phyloP scores from a whole-genome alignment of 2,888 invertebrate genomes.

The Autographa pulchrina region DNA sequence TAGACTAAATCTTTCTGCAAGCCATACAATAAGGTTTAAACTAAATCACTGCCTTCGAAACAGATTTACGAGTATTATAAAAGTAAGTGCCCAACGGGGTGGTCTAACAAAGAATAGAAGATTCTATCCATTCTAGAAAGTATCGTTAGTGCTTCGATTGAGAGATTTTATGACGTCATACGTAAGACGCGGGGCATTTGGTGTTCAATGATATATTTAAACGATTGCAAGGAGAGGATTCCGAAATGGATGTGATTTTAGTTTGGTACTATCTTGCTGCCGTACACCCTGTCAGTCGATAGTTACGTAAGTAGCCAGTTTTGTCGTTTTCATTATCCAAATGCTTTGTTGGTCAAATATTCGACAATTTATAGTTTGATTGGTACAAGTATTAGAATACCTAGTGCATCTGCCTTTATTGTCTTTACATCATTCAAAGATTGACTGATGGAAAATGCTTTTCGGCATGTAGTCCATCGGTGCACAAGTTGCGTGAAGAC shows the following conservation, averaged over 20 bases:
- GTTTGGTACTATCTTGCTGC: neutral
- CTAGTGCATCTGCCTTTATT: too few species aligned
- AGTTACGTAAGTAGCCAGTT: neutral
- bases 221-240: neutral
- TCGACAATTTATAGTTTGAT: too few species aligned
- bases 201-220: neutral
- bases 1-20: neutral
- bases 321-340: too few species aligned
- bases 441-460: too few species aligned
- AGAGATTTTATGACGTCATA: conserved; percentile 26
- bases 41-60: conserved; percentile 17
- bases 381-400: too few species aligned
- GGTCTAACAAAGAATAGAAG: conserved; percentile 30
- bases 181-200: neutral
- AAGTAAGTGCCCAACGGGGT: conserved; percentile 37
- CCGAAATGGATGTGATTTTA: neutral
- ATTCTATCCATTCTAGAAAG: conserved; percentile 22
- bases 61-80: conserved; percentile 39
- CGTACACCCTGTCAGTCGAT: neutral
- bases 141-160: conserved; percentile 24
- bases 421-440: too few species aligned
- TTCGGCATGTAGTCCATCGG: too few species aligned
- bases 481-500: too few species aligned
- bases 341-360: too few species aligned
- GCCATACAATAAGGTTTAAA: neutral